phyloP scores from a whole-genome alignment of 1,140 invertebrate species.

The Bombus balteatus region DNA sequence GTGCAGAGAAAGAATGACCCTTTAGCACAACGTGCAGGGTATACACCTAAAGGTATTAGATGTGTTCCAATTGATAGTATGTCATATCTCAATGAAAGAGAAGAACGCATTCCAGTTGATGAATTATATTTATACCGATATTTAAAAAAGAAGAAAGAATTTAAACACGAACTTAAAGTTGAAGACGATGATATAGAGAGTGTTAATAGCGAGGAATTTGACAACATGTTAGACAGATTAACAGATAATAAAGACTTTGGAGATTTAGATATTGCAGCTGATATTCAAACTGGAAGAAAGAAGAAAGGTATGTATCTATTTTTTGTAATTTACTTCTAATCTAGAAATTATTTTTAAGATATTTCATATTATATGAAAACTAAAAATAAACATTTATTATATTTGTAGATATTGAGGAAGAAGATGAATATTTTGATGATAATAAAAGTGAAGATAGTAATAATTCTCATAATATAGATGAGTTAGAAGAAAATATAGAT shows the following conservation, averaged over 20 bases:
- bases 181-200: constrained; percentile 87
- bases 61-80: constrained; percentile 87
- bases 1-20: constrained; percentile 75
- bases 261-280: constrained; percentile 83
- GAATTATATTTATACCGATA: constrained; percentile 91
- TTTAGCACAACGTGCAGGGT: constrained; percentile 83
- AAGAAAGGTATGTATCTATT: constrained; percentile 67
- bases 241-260: constrained; percentile 84
- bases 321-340: constrained; percentile 13
- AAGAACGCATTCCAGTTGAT: constrained; percentile 89
- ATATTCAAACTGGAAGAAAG: constrained; percentile 78
- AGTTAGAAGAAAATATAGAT: constrained; percentile 70
- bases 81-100: constrained; percentile 87
- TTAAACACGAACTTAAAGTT: constrained; percentile 68
- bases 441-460: constrained; percentile 78
- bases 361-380: too few relatives aligned
- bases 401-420: constrained; percentile 47
- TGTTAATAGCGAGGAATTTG: constrained; percentile 95
- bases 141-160: constrained; percentile 76
- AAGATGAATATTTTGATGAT: constrained; percentile 69
- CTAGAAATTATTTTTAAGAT: background rate
- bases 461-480: constrained; percentile 74
- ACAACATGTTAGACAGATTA: constrained; percentile 89
- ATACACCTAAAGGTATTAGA: constrained; percentile 85
- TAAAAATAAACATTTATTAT: constrained; percentile 12